Evolutionary conservation across 2,113 vertebrate genomes (phyloP), one percentile per base, ranked within the genome.

Genomic region (Podarcis muralis): DNA sequence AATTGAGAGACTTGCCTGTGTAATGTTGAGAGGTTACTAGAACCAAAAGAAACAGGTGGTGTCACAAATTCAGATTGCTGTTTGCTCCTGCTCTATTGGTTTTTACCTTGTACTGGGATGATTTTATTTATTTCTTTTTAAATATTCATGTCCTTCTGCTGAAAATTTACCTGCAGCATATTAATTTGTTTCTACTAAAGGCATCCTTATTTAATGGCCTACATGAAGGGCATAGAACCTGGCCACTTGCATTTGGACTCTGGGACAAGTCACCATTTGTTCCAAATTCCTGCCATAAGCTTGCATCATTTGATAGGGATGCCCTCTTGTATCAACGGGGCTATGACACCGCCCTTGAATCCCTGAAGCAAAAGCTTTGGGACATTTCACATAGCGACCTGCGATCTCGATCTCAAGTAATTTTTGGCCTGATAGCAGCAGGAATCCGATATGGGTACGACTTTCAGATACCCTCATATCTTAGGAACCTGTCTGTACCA

Each of bases 61-160:
- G 12, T 68, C 84, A 75, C 72, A 87, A 93, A 90, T 81, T 84
- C 1, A 2, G 71, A 27, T 87, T 81, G 89, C 81, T 86, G n/a
- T 62, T 75, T 71, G 62, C 82, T 35, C 37, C 18, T 59, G 23
- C 11, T 27, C n/a, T 78, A 1, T 53, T 68, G 75, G 81, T 30
- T 81, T 66, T 87, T n/a, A 74, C 32, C 25, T 81, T 81, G 16
- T 53, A 35, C 11, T 12, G 8, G 71, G 12, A 57, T n/a, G 43
- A 37, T 35, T 68, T 53, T 37, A 53, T 30, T 83, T 66, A 82
- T 83, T 69, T 79, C 40, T 81, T 25, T 84, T 77, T 79, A 84
- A 88, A 71, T 84, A 84, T 88, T 88, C 62, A 88, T 84, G 43
- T 57, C 62, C 81, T 59, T 88, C 62, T 79, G 74, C 37, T 40